Evolutionary conservation across 2,797 vertebrate species (phyloP).

Genomic region (Cryptoblepharus egeriae): DNA sequence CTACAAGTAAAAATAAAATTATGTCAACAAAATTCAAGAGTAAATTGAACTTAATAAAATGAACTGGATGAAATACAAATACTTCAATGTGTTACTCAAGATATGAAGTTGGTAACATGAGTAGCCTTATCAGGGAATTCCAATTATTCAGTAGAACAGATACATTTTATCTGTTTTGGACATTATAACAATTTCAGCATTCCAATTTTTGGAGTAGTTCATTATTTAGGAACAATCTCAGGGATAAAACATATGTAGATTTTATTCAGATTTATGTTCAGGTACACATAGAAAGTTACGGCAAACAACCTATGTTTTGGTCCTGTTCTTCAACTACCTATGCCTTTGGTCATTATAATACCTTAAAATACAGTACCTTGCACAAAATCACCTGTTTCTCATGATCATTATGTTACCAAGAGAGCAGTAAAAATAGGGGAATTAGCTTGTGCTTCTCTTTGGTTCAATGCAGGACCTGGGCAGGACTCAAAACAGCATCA

Average conservation of each 20-base stretch:
- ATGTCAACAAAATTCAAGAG: slow-evolving; percentile 3
- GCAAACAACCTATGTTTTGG: not conserved
- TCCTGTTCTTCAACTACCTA: not conserved
- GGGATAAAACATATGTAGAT: no score
- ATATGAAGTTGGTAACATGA: not conserved
- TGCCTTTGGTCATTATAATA: not conserved
- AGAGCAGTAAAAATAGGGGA: no score
- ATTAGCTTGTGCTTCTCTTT: no score
- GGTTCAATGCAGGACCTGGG: no score
- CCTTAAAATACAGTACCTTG: not conserved
- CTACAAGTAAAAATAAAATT: slow-evolving; percentile 53
- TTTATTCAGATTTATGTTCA: no score
- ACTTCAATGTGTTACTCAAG: not conserved
- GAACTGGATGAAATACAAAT: not conserved
- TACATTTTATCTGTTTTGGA: not conserved
- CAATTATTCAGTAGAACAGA: not conserved
- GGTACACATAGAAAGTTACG: no score
- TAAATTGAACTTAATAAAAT: not conserved
- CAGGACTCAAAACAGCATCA: no score
- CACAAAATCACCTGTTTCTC: not conserved
- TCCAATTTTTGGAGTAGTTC: not conserved
- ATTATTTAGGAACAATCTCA: not conserved
- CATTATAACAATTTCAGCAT: not conserved
- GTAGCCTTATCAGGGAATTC: not conserved
- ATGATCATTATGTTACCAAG: not conserved